Conservation (phyloP, 2,797 vertebrate genomes). For the Tokudaia muenninki region DNA sequence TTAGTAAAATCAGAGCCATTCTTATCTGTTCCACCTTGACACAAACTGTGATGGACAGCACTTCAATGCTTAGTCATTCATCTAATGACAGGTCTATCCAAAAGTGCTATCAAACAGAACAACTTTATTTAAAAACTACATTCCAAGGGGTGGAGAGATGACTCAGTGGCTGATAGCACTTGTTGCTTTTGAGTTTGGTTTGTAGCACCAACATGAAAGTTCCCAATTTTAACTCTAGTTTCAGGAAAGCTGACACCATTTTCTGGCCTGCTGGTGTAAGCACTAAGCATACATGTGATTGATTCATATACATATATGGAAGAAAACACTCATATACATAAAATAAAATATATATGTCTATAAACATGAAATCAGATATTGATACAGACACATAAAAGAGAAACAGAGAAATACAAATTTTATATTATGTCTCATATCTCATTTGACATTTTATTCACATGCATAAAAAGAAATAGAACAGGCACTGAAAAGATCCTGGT, state of each 20-base stretch:
- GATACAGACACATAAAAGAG: slow-evolving; percentile 37
- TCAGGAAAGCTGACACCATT: not conserved
- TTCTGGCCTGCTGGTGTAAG: not conserved
- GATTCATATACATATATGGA: not conserved
- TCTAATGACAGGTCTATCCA: slow-evolving; percentile 12
- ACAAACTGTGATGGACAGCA: not conserved
- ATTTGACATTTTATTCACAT: slow-evolving; percentile 68
- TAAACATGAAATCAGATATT: slow-evolving; percentile 62
- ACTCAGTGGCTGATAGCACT: not conserved
- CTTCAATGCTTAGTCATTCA: not conserved
- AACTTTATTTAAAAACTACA: slow-evolving; percentile 13
- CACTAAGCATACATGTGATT: too few relatives aligned
- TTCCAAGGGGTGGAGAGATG: not conserved
- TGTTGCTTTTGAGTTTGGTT: not conserved
- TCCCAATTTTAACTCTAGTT: not conserved
- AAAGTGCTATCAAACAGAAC: not conserved
- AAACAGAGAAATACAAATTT: slow-evolving; percentile 65
- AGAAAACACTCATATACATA: not conserved
- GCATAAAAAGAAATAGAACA: slow-evolving; percentile 43
- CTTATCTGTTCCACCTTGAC: not conserved
- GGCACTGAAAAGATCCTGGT: not conserved
- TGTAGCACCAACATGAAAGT: not conserved
- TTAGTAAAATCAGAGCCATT: not conserved
- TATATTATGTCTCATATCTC: slow-evolving; percentile 31
- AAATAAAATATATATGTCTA: not conserved